These are phyloP conservation scores for Diplazon laetatorius DNA, from an alignment of 2,888 invertebrate species.

Conservation along the genomic window DNA sequence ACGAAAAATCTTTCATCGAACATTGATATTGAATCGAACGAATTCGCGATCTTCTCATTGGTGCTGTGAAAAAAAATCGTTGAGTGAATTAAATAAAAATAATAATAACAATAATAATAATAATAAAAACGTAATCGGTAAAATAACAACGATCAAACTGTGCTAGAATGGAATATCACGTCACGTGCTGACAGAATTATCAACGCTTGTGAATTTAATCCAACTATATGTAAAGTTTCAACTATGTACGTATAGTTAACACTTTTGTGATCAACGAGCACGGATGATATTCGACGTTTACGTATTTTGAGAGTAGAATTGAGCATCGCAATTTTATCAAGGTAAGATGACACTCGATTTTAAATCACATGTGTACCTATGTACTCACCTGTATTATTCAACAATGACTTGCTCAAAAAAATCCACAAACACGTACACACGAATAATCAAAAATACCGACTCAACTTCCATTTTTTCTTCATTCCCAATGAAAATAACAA, in stretches of 20 bases:
- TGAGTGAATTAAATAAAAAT: neutral
- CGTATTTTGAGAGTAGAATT: conserved; percentile 33
- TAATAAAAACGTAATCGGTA: neutral
- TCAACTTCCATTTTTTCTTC: no score
- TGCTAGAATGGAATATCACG: conserved; percentile 54
- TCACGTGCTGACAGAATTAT: conserved; percentile 30
- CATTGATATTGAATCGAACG: neutral
- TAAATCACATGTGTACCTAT: conserved; percentile 16
- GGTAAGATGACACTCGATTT: conserved; percentile 57
- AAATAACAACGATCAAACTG: conserved; percentile 3
- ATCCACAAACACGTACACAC: no score
- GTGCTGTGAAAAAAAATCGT: neutral
- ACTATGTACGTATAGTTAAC: conserved; percentile 35
- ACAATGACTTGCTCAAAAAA: conserved; percentile 21
- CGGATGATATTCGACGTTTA: conserved; percentile 57
- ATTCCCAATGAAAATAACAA: no score
- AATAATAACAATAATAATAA: neutral
- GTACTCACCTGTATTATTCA: conserved; percentile 33
- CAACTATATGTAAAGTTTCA: conserved; percentile 3
- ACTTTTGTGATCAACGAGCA: conserved; percentile 58
- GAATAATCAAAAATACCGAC: no score
- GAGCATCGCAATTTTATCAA: conserved; percentile 51
- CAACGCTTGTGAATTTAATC: conserved; percentile 43
- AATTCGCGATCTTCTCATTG: neutral
- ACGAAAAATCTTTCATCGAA: neutral